phyloP scores from a whole-genome alignment of 1,140 invertebrate species.

The Zophobas morio region DNA sequence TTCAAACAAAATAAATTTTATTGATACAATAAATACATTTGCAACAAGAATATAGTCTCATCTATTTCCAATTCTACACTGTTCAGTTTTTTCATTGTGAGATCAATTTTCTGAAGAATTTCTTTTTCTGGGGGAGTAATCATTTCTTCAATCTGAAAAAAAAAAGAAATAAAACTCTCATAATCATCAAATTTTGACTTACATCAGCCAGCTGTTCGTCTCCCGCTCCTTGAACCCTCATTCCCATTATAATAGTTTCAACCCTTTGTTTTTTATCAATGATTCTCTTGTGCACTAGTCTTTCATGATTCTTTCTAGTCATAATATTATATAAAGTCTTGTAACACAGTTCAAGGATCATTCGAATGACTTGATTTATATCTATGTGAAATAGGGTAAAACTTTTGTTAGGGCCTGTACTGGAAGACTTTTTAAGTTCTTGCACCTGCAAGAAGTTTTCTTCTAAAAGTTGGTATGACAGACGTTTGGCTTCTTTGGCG shows the following conservation, averaged over 20 bases:
- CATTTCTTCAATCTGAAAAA: slow-evolving; percentile 80
- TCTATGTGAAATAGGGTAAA: slow-evolving; percentile 85
- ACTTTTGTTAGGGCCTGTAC: slow-evolving; percentile 74
- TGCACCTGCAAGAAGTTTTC: slow-evolving; percentile 86
- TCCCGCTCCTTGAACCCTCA: slow-evolving; percentile 82
- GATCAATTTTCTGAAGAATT: slow-evolving; percentile 78
- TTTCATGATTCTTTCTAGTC: slow-evolving; percentile 75
- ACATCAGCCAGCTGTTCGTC: slow-evolving; percentile 85
- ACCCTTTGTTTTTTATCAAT: slow-evolving; percentile 89
- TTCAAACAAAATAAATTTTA: slow-evolving; percentile 44
- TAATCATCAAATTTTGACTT: slow-evolving; percentile 59
- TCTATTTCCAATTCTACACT: slow-evolving; percentile 79
- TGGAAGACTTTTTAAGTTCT: slow-evolving; percentile 76
- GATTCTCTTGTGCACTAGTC: slow-evolving; percentile 78
- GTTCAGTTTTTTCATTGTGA: slow-evolving; percentile 77
- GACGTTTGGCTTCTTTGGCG: slow-evolving; percentile 88
- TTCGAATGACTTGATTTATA: slow-evolving; percentile 78
- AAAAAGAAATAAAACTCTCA: slow-evolving; percentile 27
- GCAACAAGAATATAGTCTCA: slow-evolving; percentile 81
- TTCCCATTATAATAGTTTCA: slow-evolving; percentile 82
- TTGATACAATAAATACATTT: slow-evolving; percentile 71
- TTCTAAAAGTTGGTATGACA: slow-evolving; percentile 86
- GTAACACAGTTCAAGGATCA: slow-evolving; percentile 82
- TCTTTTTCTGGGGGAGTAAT: slow-evolving; percentile 83
- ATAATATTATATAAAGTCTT: slow-evolving; percentile 83